Conservation (phyloP, 1,140 invertebrate species). For the Venustaconcha ellipsiformis region DNA sequence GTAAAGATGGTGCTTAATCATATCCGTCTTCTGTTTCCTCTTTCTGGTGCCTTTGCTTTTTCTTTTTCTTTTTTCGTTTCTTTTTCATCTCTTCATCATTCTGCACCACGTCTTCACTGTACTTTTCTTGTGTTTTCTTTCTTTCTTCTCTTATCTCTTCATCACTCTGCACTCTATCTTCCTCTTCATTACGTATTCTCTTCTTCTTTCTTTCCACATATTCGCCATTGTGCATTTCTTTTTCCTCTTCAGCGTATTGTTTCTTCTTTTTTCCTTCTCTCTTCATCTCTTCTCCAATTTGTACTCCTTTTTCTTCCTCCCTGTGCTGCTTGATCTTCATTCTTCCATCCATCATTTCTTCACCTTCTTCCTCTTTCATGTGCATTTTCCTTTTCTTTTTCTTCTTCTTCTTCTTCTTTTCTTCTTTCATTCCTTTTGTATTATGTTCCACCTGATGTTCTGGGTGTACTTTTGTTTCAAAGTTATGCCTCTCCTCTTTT, state of each 20-base stretch:
- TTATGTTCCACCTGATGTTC: background rate
- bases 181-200: background rate
- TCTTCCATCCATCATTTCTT: background rate
- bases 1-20: too few species aligned
- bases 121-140: background rate
- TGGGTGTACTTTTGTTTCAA: too few species aligned
- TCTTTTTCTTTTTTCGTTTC: background rate
- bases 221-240: background rate
- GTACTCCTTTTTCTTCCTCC: background rate
- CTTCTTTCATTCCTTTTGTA: background rate
- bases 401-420: background rate
- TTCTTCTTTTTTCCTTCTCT: background rate
- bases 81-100: constrained; percentile 1
- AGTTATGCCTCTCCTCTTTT: too few species aligned
- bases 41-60: constrained; percentile 1
- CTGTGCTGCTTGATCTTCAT: background rate
- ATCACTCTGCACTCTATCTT: background rate
- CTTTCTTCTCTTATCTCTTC: background rate
- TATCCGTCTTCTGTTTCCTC: background rate
- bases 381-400: background rate
- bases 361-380: background rate
- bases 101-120: background rate
- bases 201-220: background rate
- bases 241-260: background rate
- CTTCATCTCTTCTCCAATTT: background rate